Evolutionary conservation across 2,888 invertebrate species (phyloP), one percentile per base, ranked within the genome.

Genomic region (Cerastis leucographa): DNA sequence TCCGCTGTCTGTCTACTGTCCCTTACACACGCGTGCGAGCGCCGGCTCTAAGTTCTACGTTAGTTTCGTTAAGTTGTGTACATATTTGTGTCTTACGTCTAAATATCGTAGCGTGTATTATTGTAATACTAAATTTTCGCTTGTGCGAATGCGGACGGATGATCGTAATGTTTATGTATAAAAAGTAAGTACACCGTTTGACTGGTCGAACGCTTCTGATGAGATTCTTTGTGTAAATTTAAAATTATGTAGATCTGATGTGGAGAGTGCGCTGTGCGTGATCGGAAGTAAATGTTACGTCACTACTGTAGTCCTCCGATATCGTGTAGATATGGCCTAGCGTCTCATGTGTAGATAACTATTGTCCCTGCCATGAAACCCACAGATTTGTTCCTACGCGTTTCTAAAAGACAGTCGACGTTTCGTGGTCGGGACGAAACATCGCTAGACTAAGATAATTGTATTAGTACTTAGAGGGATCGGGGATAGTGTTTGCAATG

Each of bases 401-500:
- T 80, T 78, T 82, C 68, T 67, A 87, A 84, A 87, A 86, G 78
- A 87, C 82, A 78, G 71, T 80, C 66, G 56, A 46, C 14, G 81
- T 75, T 78, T 80, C 74, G 70, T 71, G 85, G 80, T 68, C 49
- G 85, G 80, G 83, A 78, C 83, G 71, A 74, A 70, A 77, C 74
- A 83, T 88, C 88, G 86, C 88, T 93, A 93, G 91, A 83, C 87
- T 92, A 93, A 93, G 93, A 88, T 91, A 88, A 92, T 89, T 89
- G 89, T 92, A 78, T 91, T 94, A 95, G 96, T 95, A 95, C 95
- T 95, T 96, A 96, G 94, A 90, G 92, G 92, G 90, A 90, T 87
- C 76, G 92, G 92, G 93, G 90, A 86, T 91, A 89, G 88, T 87
- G 89, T 92, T 90, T 90, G 92, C 91, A 89, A 89, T 90, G 87